phyloP scores from a whole-genome alignment of 1,140 invertebrate species.

The Lasaia peninsularis region DNA sequence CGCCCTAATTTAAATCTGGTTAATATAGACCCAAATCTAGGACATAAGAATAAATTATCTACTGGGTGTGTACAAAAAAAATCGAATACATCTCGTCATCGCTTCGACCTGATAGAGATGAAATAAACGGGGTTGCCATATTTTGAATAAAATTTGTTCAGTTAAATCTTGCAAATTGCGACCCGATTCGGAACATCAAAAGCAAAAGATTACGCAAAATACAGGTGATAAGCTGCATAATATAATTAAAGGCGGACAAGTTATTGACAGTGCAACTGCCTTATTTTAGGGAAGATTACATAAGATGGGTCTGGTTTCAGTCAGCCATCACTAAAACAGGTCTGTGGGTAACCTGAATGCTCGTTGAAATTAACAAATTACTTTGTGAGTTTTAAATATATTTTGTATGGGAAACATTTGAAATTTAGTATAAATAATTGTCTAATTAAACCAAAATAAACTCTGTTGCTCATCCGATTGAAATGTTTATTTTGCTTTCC shows the following conservation, averaged over 20 bases:
- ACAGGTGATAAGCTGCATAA: background rate
- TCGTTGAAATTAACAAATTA: slow-evolving; percentile 3
- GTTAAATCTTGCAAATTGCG: too few relatives aligned
- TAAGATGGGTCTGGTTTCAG: slow-evolving; percentile 42
- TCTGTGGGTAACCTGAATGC: slow-evolving; percentile 34
- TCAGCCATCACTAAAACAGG: slow-evolving; percentile 32
- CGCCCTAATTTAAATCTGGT: too few relatives aligned
- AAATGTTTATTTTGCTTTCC: slow-evolving; percentile 24
- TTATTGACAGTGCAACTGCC: background rate
- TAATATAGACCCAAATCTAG: too few relatives aligned
- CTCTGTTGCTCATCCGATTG: slow-evolving; percentile 25
- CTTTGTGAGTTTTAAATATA: slow-evolving; percentile 29
- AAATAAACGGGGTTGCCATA: too few relatives aligned
- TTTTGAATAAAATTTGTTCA: too few relatives aligned
- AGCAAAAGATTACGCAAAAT: too few relatives aligned
- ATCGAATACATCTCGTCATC: too few relatives aligned
- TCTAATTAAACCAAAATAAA: slow-evolving; percentile 20
- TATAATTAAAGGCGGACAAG: slow-evolving; percentile 3
- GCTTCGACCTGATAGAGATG: too few relatives aligned
- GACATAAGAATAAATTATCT: too few relatives aligned
- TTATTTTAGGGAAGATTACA: slow-evolving; percentile 20
- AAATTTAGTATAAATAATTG: slow-evolving; percentile 33
- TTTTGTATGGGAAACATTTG: slow-evolving; percentile 29
- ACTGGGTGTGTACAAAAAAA: too few relatives aligned
- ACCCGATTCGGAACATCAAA: too few relatives aligned